These are phyloP conservation scores for Lanius ludovicianus DNA, from an alignment of 2,113 vertebrate species.

Conservation along the genomic window DNA sequence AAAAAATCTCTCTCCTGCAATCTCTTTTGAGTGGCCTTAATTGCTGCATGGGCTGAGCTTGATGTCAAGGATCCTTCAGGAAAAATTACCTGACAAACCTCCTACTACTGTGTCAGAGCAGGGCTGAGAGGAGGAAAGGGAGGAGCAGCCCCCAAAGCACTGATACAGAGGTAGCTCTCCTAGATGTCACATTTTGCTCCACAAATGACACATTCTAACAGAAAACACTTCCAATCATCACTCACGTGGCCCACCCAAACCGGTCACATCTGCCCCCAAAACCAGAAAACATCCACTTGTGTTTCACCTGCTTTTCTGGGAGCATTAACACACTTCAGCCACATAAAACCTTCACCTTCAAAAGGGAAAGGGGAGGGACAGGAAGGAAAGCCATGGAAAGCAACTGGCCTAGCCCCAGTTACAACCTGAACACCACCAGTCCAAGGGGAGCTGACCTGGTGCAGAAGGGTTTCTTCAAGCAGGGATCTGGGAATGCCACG, in stretches of 20 bases:
- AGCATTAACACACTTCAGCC: not conserved
- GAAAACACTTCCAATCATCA: not conserved
- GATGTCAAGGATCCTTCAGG: not conserved
- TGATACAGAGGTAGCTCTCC: not conserved
- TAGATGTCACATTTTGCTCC: not conserved
- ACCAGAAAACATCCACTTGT: not conserved
- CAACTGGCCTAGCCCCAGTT: not conserved
- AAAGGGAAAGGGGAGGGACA: not conserved
- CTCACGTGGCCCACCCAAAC: not conserved
- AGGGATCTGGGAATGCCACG: not conserved
- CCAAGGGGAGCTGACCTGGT: not conserved
- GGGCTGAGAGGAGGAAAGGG: not conserved
- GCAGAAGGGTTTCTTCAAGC: not conserved
- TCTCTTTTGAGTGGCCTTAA: not conserved
- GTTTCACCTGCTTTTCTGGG: not conserved
- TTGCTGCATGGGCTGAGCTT: not conserved
- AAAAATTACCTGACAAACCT: not conserved
- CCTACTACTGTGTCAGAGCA: fast-evolving
- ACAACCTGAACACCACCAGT: fast-evolving
- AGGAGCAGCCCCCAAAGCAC: not conserved
- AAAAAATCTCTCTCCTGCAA: not conserved
- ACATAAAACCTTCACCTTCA: not conserved
- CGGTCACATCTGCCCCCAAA: not conserved
- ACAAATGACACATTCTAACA: not conserved
- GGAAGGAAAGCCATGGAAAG: not conserved